Conservation (phyloP, 2,888 invertebrate genomes). For the Eristalinus sepulchralis region DNA sequence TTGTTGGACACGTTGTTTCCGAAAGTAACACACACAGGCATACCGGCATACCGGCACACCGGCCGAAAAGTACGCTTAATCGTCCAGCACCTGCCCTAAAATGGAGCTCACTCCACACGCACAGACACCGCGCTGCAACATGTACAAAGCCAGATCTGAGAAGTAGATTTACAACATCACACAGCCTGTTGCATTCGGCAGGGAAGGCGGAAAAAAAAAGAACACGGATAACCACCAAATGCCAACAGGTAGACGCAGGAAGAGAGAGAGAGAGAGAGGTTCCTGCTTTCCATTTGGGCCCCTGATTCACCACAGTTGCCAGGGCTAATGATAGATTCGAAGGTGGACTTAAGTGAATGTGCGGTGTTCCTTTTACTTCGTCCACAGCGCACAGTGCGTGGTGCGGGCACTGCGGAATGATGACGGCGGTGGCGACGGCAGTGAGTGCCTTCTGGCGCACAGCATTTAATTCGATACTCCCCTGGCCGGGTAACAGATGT, state of each 20-base stretch:
- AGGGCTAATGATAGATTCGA: slow-evolving; percentile 67
- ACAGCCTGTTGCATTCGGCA: slow-evolving; percentile 65
- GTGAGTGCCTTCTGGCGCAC: slow-evolving; percentile 67
- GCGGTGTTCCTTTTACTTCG: slow-evolving; percentile 46
- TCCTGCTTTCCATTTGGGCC: slow-evolving; percentile 15
- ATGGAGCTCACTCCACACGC: slow-evolving; percentile 14
- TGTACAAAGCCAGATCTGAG: slow-evolving; percentile 32
- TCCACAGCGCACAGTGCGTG: not conserved
- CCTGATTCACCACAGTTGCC: slow-evolving; percentile 34
- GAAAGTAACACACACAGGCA: slow-evolving; percentile 8
- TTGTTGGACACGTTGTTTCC: slow-evolving; percentile 60
- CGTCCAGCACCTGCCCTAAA: slow-evolving; percentile 65
- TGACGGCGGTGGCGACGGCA: no score
- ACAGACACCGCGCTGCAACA: slow-evolving; percentile 35
- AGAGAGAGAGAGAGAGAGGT: slow-evolving; percentile 15
- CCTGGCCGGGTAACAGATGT: slow-evolving; percentile 60
- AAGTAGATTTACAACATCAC: slow-evolving; percentile 53
- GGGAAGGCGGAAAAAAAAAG: slow-evolving; percentile 47
- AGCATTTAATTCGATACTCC: slow-evolving; percentile 63
- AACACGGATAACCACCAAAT: slow-evolving; percentile 18
- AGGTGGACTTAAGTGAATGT: slow-evolving; percentile 69
- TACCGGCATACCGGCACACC: not conserved
- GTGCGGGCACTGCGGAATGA: slow-evolving; percentile 1
- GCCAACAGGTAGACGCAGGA: slow-evolving; percentile 49
- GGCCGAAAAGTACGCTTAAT: slow-evolving; percentile 46